Percentiles rank a stretch among this genome's conserved stretches.
Evolutionary conservation across 1,140 invertebrate genomes (phyloP).

Genomic region (Microplitis demolitor): DNA sequence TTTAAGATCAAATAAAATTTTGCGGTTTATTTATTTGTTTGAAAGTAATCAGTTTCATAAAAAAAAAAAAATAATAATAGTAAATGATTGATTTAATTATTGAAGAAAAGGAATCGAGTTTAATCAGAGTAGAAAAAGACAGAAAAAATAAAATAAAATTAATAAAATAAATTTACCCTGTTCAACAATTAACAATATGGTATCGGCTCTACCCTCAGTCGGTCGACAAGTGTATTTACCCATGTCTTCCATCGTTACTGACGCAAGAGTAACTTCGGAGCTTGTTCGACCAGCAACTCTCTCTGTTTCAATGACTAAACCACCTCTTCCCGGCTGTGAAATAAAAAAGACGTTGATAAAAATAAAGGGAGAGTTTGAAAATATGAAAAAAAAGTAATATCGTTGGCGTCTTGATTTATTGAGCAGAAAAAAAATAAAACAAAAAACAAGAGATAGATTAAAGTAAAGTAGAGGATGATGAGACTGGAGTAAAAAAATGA

Average conservation of each 20-base stretch:
- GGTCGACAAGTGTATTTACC: conserved; percentile 67
- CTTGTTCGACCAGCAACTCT: conserved; percentile 55
- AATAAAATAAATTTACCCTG: conserved; percentile 46
- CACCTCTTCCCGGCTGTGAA: conserved; percentile 54
- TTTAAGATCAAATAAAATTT: too few relatives aligned
- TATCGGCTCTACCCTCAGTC: conserved; percentile 58
- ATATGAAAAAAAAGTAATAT: conserved; percentile 15
- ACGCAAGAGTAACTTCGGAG: conserved; percentile 59
- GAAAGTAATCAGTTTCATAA: too few relatives aligned
- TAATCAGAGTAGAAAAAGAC: too few relatives aligned
- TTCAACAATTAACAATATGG: conserved; percentile 61
- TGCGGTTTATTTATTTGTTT: too few relatives aligned
- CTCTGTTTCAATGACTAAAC: conserved; percentile 61
- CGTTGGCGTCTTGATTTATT: not conserved
- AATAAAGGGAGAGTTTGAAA: not conserved
- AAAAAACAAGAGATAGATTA: not conserved
- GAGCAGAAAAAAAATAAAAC: not conserved
- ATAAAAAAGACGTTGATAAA: conserved; percentile 10
- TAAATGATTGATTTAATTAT: too few relatives aligned
- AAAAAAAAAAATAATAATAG: too few relatives aligned
- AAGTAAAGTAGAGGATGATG: not conserved
- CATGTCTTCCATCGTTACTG: conserved; percentile 55
- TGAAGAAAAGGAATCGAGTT: too few relatives aligned
- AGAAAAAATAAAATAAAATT: not conserved
- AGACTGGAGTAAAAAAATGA: not conserved